These are phyloP conservation scores for Pantherophis alleghaniensis DNA, from an alignment of 2,797 vertebrate species.

Conservation along the genomic window DNA sequence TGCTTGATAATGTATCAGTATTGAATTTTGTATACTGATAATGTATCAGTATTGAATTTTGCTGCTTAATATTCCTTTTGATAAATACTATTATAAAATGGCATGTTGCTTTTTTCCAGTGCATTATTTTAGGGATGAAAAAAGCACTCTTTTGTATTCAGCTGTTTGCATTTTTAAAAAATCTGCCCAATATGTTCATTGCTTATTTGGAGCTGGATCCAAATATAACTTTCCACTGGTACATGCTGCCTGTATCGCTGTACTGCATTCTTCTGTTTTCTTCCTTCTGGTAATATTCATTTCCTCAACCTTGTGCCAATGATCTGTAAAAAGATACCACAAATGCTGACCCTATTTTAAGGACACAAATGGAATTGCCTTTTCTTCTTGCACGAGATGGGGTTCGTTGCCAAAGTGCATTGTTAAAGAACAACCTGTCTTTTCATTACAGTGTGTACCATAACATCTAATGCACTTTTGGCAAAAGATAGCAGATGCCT, in stretches of 20 bases:
- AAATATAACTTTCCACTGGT: background rate
- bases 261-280: slow-evolving; percentile 13
- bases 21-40: background rate
- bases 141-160: background rate
- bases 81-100: background rate
- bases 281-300: slow-evolving; percentile 13
- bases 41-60: background rate
- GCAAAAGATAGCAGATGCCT: background rate
- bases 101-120: background rate
- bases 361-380: slow-evolving; percentile 17
- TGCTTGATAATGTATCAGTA: background rate
- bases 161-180: background rate
- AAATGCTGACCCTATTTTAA: slow-evolving; percentile 41
- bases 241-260: slow-evolving; percentile 28
- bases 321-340: slow-evolving; percentile 18
- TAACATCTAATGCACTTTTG: background rate
- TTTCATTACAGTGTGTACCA: slow-evolving; percentile 28
- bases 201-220: background rate
- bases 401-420: background rate
- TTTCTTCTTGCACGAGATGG: slow-evolving; percentile 32
- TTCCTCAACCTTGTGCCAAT: slow-evolving; percentile 21
- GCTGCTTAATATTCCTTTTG: background rate
- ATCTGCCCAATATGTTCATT: background rate
- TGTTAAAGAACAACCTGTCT: slow-evolving; percentile 15
- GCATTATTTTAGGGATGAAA: background rate